Conservation (phyloP, 1,140 invertebrate species). For the Drosophila bipectinata region DNA sequence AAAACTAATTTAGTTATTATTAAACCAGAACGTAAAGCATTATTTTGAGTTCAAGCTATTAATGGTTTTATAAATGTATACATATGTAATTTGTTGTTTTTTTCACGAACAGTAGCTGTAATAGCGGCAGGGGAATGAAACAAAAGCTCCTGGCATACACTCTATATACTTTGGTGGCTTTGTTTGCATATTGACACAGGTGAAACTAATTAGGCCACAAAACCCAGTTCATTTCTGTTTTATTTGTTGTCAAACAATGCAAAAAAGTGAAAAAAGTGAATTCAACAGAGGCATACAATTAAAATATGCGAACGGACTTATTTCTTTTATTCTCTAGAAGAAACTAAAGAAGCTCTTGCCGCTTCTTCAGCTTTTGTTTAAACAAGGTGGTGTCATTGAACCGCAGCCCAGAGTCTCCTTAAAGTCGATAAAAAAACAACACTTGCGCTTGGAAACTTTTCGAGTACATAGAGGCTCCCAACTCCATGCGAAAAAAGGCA, state of each 20-base stretch:
- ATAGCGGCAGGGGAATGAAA: neutral
- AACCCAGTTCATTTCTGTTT: conserved; percentile 80
- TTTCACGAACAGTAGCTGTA: conserved; percentile 24
- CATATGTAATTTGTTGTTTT: conserved; percentile 17
- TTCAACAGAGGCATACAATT: conserved; percentile 65
- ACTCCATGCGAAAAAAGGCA: conserved; percentile 11
- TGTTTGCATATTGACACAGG: conserved; percentile 81
- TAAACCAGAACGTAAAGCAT: too few species aligned
- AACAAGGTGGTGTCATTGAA: conserved; percentile 65
- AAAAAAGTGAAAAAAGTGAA: conserved; percentile 29
- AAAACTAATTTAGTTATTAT: too few species aligned
- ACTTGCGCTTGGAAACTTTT: conserved; percentile 34
- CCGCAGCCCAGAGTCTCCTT: conserved; percentile 24
- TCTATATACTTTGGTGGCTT: conserved; percentile 53
- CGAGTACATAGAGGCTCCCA: conserved; percentile 8
- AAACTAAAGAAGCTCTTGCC: conserved; percentile 41
- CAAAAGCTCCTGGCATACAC: conserved; percentile 56
- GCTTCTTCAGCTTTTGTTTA: conserved; percentile 58
- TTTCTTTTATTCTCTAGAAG: conserved; percentile 65
- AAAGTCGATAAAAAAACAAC: conserved; percentile 19
- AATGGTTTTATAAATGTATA: neutral
- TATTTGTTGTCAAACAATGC: conserved; percentile 78
- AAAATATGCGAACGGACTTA: conserved; percentile 72
- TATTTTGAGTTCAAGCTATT: too few species aligned
- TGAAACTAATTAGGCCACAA: conserved; percentile 83